phyloP scores from a whole-genome alignment of 1,140 invertebrate genomes.

The Drosophila repletoides region DNA sequence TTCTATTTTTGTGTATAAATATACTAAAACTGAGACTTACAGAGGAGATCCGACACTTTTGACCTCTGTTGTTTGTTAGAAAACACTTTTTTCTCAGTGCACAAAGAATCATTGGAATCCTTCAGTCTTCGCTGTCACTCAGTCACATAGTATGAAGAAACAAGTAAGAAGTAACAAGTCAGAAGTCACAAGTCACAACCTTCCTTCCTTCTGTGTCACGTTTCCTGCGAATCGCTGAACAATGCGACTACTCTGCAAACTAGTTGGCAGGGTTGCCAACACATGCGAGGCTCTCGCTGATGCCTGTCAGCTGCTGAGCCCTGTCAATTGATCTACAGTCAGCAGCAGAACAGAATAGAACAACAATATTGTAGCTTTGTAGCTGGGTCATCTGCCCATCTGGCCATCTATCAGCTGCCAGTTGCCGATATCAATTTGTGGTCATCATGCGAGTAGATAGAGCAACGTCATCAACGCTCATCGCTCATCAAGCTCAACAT shows the following conservation, averaged over 20 bases:
- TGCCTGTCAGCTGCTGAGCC: constrained; percentile 9
- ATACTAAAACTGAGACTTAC: too few relatives aligned
- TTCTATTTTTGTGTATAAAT: too few relatives aligned
- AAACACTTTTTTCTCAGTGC: too few relatives aligned
- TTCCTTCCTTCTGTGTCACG: constrained; percentile 14
- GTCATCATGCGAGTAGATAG: constrained; percentile 17
- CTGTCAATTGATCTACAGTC: constrained; percentile 12
- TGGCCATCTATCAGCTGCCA: constrained; percentile 8
- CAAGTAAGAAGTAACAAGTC: too few relatives aligned
- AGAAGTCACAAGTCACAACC: constrained; percentile 20
- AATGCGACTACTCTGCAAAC: too few relatives aligned
- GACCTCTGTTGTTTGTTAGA: too few relatives aligned
- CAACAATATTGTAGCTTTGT: neutral
- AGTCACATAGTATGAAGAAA: too few relatives aligned
- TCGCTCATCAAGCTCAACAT: constrained; percentile 54
- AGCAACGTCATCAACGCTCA: constrained; percentile 26
- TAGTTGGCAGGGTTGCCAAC: constrained; percentile 23
- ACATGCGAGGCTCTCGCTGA: constrained; percentile 6
- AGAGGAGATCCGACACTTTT: too few relatives aligned
- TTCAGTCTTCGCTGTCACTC: constrained; percentile 8
- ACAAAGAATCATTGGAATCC: neutral
- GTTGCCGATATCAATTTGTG: constrained; percentile 61
- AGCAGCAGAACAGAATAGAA: neutral
- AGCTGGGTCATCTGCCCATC: neutral
- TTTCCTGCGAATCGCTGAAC: constrained; percentile 29